A percentile compares a stretch with the other conserved stretches of the same genome.
Conservation (phyloP, 2,113 vertebrate species). For the Psittacus erithacus region DNA sequence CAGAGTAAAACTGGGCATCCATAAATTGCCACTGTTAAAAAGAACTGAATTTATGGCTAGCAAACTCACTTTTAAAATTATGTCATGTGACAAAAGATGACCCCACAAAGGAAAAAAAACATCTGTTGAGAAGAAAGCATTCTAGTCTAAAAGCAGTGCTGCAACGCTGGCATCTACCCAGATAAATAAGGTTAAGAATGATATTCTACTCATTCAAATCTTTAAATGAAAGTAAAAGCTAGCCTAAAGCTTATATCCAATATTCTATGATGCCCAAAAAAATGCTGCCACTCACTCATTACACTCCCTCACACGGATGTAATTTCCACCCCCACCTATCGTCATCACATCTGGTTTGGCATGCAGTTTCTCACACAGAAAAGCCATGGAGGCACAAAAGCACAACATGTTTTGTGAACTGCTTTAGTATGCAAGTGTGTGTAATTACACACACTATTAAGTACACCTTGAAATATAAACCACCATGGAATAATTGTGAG, state of each 20-base stretch:
- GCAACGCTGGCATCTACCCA: not conserved
- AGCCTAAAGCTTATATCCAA: slow-evolving; percentile 29
- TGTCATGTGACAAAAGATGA: not conserved
- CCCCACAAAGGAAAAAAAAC: not conserved
- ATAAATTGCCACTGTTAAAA: not conserved
- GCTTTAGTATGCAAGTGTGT: not conserved
- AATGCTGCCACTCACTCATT: slow-evolving; percentile 50
- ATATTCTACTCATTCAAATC: not conserved
- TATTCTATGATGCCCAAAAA: slow-evolving; percentile 4
- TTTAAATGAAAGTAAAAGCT: slow-evolving; percentile 38
- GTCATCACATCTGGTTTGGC: slow-evolving; percentile 62
- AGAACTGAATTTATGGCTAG: not conserved
- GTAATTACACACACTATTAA: not conserved
- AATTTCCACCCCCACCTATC: slow-evolving; percentile 63
- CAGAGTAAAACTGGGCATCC: not conserved
- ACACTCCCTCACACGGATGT: slow-evolving; percentile 58
- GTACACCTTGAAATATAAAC: not conserved
- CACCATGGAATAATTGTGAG: not conserved
- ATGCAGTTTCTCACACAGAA: slow-evolving; percentile 1
- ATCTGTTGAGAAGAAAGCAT: not conserved
- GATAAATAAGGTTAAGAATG: not conserved
- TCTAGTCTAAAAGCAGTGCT: not conserved
- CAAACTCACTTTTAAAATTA: not conserved
- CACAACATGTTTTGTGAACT: not conserved
- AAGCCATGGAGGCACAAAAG: not conserved